Base-by-base conservation (phyloP, 1,140 invertebrate genomes). In the Drosophila subpulchrella region DNA sequence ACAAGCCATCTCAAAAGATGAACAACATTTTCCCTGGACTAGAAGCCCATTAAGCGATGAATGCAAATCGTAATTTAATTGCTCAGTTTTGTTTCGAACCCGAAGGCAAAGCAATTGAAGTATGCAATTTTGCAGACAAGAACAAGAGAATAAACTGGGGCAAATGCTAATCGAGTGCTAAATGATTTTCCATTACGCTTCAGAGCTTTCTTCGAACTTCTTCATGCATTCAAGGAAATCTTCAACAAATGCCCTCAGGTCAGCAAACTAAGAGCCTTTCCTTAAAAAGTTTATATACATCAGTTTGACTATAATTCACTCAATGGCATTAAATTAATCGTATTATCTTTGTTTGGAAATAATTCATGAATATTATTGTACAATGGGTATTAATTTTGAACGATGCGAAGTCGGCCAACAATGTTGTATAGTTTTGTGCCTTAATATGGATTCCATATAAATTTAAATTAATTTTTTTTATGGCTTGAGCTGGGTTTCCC, bases 401-500 rank as follows among this genome's bases (percentile, higher is more conserved):
- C 46, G 34, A 27, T 38, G 5, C 13, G 5, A 48, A 48, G 13
- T 12, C 10, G 2, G 11, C 8, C 51, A 24, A 32, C 15, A 15
- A n/a, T 38, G 20, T 46, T 17, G 34, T 56, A 34, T 51, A 50
- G 58, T 42, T 41, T 34, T 20, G 30, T 41, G 34, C 6, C 42
- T 17, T 48, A n/a, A 68, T 57, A 70, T 50, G 53, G 12, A 41
- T 71, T 71, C 36, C 48, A 68, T 68, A 68, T 71, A 57, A 68
- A 71, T 71, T 70, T n/a, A 70, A 70, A 57, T 71, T 71, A 53
- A 70, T 57, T 70, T 34, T 71, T 71, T 71, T 70, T 71, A 71
- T 41, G 53, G 10, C 51, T 47, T 50, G 8, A 32, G 63, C 24
- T 47, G 12, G 8, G 32, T 10, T 41, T 34, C 20, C 62, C 15